Evolutionary conservation across 64 coral and sea anemone genomes (phyloP).

Genomic region (Dendrophyllia cribrosa): DNA sequence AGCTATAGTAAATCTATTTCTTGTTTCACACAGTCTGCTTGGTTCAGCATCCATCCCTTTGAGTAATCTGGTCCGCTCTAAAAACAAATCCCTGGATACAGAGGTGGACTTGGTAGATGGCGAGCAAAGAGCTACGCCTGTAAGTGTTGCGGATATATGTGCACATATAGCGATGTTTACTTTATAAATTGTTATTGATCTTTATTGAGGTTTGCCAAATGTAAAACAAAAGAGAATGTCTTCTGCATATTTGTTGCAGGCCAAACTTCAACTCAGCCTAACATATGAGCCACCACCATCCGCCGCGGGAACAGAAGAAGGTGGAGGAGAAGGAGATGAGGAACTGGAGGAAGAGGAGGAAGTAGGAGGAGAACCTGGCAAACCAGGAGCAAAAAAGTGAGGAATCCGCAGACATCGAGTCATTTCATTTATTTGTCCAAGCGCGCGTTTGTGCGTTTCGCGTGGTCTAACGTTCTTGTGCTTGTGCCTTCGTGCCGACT

Average conservation of each 20-base stretch:
- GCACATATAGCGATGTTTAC: too few species aligned
- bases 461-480: too few species aligned
- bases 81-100: constrained; percentile 4
- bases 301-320: neutral
- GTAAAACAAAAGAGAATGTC: too few species aligned
- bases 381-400: constrained; percentile 34
- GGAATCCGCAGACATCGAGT: too few species aligned
- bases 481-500: too few species aligned
- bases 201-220: too few species aligned
- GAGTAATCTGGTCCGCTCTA: constrained; percentile 27
- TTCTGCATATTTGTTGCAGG: neutral
- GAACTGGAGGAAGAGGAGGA: constrained; percentile 49
- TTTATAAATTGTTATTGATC: too few species aligned
- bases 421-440: neutral
- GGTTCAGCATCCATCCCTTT: constrained; percentile 24
- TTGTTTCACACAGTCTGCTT: neutral
- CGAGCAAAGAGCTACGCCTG: neutral
- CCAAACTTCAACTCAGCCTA: constrained; percentile 48
- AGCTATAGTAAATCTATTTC: neutral
- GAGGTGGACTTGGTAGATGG: constrained; percentile 19
- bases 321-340: constrained; percentile 19
- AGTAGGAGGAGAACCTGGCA: neutral
- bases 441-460: too few species aligned
- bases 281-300: constrained; percentile 52
- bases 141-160: neutral